Conservation (phyloP, 2,888 invertebrate genomes). For the Troides helena region DNA sequence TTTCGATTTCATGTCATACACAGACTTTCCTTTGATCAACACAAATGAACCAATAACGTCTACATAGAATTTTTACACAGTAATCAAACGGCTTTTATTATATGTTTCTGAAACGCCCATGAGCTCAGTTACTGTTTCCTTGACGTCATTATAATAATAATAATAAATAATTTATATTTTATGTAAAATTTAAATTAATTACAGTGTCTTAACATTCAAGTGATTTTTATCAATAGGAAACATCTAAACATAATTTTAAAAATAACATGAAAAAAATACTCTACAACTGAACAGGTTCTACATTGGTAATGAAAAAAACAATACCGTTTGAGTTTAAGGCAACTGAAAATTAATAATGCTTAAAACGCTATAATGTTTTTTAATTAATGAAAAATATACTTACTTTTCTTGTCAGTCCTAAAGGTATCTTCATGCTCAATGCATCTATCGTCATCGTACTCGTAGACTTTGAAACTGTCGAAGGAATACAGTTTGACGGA, state of each 20-base stretch:
- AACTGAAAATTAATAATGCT: neutral
- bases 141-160: no score
- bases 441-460: conserved; percentile 73
- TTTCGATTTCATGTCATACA: no score
- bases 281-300: neutral
- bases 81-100: no score
- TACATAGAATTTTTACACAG: no score
- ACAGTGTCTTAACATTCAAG: no score
- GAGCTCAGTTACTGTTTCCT: no score
- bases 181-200: no score
- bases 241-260: neutral
- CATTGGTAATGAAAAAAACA: neutral
- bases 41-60: no score
- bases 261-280: neutral
- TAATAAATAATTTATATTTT: no score
- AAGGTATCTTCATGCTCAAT: conserved; percentile 70
- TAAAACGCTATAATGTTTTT: neutral
- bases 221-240: neutral
- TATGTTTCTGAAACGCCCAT: no score
- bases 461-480: conserved; percentile 76
- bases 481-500: conserved; percentile 78
- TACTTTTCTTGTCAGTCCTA: conserved; percentile 69
- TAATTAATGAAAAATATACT: conserved; percentile 41
- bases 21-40: no score
- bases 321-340: neutral